Evolutionary conservation across 2,797 vertebrate genomes (phyloP), one percentile per base, ranked within the genome.

Genomic region (Chrysocyon brachyurus): DNA sequence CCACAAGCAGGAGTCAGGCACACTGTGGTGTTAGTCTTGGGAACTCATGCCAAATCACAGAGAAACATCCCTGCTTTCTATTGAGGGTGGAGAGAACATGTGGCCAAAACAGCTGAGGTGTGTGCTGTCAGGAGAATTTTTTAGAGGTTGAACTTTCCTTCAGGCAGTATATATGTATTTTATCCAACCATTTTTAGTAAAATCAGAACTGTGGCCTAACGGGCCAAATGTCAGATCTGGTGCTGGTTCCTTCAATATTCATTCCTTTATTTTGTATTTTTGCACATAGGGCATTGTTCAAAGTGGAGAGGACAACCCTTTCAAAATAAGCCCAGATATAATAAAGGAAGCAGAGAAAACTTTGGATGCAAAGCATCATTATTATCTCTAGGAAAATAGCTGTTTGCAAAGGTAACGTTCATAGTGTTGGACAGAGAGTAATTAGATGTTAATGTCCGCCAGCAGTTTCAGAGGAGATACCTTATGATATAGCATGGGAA

Each of bases 141-240:
- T 96, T 97, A 86, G 86, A 95, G 86, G 95, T 12, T 82, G 78
- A 96, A 96, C 73, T 93, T 96, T 91, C 83, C 73, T 56, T 96
- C 63, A 72, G 64, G 75, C 68, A 46, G 31, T 88, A 24, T 3
- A 0, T 8, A 6, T 66, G 15, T n/a, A 46, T 40, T 89, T 91
- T 70, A 11, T 10, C 31, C 40, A 12, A 12, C 12, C 28, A 49
- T 26, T 88, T 94, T 66, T 31, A 88, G 12, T 59, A 49, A 78
- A 8, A 46, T 59, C 46, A 83, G n/a, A 61, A 77, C 19, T 3
- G 2, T 33, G 26, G 19, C 16, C 57, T 46, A 36, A 70, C 24
- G 12, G 22, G 26, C 28, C 77, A 95, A 92, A 6, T 26, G 46
- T 79, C n/a, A 70, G 7, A 64, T 31, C 1, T 61, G 21, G 11